Conservation (phyloP, 2,113 vertebrate species). For the Catharus minimus region DNA sequence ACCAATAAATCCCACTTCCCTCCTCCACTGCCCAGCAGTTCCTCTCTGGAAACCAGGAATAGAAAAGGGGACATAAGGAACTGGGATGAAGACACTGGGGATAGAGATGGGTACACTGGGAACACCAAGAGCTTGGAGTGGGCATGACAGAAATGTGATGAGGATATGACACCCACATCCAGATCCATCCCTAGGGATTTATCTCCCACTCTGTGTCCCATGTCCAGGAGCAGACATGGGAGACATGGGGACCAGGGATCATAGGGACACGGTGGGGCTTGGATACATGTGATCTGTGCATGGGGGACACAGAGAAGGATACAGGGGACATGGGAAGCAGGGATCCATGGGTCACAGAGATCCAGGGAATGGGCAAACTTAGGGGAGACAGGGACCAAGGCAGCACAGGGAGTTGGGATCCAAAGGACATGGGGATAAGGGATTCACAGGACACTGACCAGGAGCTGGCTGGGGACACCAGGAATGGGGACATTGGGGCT, state of each 20-base stretch:
- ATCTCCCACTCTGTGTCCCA: neutral
- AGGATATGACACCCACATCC: neutral
- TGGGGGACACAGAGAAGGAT: neutral
- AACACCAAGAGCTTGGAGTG: neutral
- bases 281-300: neutral
- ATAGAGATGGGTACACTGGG: neutral
- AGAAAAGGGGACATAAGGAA: neutral
- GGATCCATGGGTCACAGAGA: neutral
- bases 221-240: neutral
- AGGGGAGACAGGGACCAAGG: neutral
- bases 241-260: neutral
- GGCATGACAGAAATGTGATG: neutral
- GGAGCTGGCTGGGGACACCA: no score
- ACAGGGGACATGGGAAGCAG: neutral
- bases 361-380: neutral
- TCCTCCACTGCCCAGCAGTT: neutral
- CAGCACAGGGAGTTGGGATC: accelerated
- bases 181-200: neutral
- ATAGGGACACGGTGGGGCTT: neutral
- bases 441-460: neutral
- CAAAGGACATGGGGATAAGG: neutral
- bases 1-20: neutral
- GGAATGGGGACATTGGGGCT: neutral
- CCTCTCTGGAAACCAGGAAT: neutral
- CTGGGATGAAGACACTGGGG: neutral